phyloP scores from a whole-genome alignment of 2,888 invertebrate genomes.

The Andrena haemorrhoa region DNA sequence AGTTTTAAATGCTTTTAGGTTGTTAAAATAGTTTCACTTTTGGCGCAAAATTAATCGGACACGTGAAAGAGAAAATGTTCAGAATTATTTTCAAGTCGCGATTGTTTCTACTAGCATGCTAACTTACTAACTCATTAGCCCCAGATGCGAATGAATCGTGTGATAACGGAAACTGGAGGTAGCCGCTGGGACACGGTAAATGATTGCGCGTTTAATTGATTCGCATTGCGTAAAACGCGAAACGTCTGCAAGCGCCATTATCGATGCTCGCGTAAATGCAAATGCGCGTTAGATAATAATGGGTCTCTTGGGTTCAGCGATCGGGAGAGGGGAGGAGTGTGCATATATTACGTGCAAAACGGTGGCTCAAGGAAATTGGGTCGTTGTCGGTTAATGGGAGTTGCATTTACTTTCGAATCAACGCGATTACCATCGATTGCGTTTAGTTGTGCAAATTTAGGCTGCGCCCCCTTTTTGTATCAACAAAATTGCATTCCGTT shows the following conservation, averaged over 20 bases:
- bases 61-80: too few species aligned
- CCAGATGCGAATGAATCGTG: neutral
- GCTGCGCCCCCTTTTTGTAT: neutral
- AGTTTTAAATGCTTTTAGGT: too few species aligned
- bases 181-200: neutral
- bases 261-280: conserved; percentile 13
- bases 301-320: conserved; percentile 31
- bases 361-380: conserved; percentile 27
- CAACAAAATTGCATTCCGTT: conserved; percentile 21
- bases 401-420: conserved; percentile 34
- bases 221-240: neutral
- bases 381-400: conserved; percentile 23
- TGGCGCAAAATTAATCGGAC: too few species aligned
- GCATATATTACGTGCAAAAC: neutral
- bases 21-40: too few species aligned
- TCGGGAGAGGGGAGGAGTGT: neutral
- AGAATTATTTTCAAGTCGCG: too few species aligned
- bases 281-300: conserved; percentile 21
- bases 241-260: conserved; percentile 2
- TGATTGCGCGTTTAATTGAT: neutral
- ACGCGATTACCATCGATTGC: conserved; percentile 14
- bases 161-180: neutral
- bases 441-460: conserved; percentile 22
- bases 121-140: neutral
- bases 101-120: too few species aligned